Evolutionary conservation across 2,888 invertebrate species (phyloP).

Genomic region (Apodemia zela): DNA sequence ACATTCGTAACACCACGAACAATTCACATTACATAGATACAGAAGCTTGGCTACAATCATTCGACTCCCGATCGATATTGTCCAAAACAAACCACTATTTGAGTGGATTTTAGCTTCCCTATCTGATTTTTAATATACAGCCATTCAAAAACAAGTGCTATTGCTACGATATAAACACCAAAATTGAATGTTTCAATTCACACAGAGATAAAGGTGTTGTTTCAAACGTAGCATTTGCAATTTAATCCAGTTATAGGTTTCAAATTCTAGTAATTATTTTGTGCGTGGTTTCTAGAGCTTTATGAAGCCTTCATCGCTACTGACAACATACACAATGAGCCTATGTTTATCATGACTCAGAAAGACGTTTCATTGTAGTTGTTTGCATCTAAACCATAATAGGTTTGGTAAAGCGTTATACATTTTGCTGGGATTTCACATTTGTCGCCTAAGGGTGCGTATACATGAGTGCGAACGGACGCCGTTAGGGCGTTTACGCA

Average conservation of each 20-base stretch:
- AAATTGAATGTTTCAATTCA: neutral
- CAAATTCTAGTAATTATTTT: too few species aligned
- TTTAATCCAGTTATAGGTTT: conserved; percentile 7
- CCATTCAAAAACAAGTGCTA: neutral
- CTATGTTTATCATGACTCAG: too few species aligned
- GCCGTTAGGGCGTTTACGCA: neutral
- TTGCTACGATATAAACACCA: neutral
- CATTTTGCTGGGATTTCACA: too few species aligned
- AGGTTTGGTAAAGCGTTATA: too few species aligned
- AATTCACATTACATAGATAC: neutral
- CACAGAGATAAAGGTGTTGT: neutral
- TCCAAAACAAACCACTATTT: neutral
- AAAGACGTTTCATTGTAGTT: too few species aligned
- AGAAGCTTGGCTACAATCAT: neutral
- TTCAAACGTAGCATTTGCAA: conserved; percentile 4
- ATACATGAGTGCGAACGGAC: too few species aligned
- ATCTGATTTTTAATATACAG: neutral
- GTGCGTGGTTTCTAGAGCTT: neutral
- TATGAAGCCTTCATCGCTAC: neutral
- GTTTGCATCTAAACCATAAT: too few species aligned
- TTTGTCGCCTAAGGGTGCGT: too few species aligned
- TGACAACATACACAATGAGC: too few species aligned
- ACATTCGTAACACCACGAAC: neutral
- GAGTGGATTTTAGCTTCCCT: neutral
- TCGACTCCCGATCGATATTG: too few species aligned